Base-by-base conservation (phyloP, 2,797 vertebrate genomes). In the Oryzias sinensis region DNA sequence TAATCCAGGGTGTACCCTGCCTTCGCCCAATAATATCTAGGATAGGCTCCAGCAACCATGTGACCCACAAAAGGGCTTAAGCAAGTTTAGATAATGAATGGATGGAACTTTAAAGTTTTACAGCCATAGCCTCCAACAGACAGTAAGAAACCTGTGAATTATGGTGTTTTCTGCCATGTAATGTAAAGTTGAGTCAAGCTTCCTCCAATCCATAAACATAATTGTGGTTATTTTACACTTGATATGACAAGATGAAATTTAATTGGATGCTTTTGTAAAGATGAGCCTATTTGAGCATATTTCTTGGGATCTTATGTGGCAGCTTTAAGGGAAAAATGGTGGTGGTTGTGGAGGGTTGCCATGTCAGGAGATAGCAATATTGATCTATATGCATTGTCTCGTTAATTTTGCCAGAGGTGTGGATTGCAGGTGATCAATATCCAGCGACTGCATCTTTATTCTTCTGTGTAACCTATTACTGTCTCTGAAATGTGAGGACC, bases 401-500 rank as follows among this genome's bases (percentile, higher is more conserved):
- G 87, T 94, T 96, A 96, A 97, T 97, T 97, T 95, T 92, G 93
- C 93, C 90, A 88, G 93, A 93, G 92, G 92, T 86, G 91, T 94
- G 92, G 91, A 92, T 93, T 92, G 90, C 90, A 90, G 73, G 44
- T 92, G 92, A 96, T 97, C 96, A 83, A 97, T 98, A 93, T 81
- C 82, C 76, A 88, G 91, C 88, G 92, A 93, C 91, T 93, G 91
- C 92, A 93, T 94, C 93, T 94, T 94, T 93, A 94, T 96, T 95
- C 92, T 93, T 87, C 87, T 76, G 89, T 94, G 93, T 94, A 95
- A 96, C 94, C 91, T 85, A 91, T 95, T 94, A 94, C 93, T 94
- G 93, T 93, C 88, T 49, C 84, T 91, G 94, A 93, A 95, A 95
- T 92, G 90, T 87, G 91, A 95, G 90, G 91, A 93, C 86, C 54